Evolutionary conservation across 2,113 vertebrate genomes (phyloP).

Genomic region (Tichodroma muraria): DNA sequence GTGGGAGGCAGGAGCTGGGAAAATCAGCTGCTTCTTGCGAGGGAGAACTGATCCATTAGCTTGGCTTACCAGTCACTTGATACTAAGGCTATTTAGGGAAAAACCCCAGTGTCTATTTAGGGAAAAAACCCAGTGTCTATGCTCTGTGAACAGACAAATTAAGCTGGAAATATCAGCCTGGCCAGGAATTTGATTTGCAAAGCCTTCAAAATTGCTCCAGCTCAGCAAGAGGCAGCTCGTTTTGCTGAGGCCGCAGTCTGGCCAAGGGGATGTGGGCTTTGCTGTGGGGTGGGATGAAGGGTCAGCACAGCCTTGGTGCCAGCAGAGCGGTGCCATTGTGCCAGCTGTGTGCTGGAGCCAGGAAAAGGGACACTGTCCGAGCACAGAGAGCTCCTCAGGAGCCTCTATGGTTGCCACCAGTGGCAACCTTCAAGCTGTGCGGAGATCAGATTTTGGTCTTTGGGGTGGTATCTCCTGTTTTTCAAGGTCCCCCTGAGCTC

Average conservation of each 20-base stretch:
- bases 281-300: fast-evolving
- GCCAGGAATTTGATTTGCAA: not conserved
- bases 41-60: not conserved
- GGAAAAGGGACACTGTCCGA: not conserved
- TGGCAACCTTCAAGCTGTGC: not conserved
- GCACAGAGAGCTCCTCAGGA: not conserved
- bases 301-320: not conserved
- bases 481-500: not conserved
- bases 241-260: not conserved
- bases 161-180: not conserved
- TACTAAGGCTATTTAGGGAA: not conserved
- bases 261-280: not conserved
- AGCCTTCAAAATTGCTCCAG: not conserved
- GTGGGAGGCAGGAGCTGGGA: not conserved
- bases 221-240: not conserved
- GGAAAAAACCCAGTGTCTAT: not conserved
- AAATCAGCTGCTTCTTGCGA: not conserved
- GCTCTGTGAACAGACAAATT: not conserved
- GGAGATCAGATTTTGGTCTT: not conserved
- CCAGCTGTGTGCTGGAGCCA: not conserved
- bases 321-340: not conserved
- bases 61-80: not conserved
- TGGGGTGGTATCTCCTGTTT: not conserved
- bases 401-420: not conserved
- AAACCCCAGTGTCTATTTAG: not conserved